Percentiles rank a stretch among this genome's conserved stretches.
phyloP scores from a whole-genome alignment of 2,113 vertebrate species.

The Alexandromys fortis region DNA sequence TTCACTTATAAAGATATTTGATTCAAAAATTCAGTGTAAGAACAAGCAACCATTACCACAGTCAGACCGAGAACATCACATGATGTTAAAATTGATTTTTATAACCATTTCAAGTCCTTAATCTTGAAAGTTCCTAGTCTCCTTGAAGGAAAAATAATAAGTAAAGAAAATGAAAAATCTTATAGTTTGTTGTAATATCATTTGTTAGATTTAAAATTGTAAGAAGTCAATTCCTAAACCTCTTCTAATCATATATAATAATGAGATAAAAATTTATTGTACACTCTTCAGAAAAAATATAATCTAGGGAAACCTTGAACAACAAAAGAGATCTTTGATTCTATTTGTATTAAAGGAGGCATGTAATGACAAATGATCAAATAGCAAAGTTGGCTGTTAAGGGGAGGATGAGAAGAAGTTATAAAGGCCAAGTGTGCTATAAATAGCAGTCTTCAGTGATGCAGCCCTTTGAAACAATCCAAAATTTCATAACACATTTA shows the following conservation, averaged over 20 bases:
- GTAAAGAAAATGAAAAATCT: neutral
- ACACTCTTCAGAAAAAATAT: neutral
- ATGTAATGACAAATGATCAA: neutral
- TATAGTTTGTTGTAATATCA: neutral
- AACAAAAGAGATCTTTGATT: neutral
- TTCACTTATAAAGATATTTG: neutral
- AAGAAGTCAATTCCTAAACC: neutral
- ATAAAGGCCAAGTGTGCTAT: neutral
- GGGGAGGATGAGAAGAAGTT: neutral
- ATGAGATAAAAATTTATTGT: neutral
- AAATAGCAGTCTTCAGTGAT: slow-evolving; percentile 13
- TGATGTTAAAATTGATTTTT: neutral
- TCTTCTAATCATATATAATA: neutral
- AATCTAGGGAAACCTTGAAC: neutral
- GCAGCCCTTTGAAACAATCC: neutral
- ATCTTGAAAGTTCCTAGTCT: neutral
- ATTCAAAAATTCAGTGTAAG: neutral
- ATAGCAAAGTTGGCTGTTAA: neutral
- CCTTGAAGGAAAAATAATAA: neutral
- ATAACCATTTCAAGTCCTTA: neutral
- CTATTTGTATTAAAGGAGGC: neutral
- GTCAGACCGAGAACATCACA: neutral
- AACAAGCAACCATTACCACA: neutral
- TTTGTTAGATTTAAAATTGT: neutral
- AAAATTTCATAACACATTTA: neutral